Conservation (phyloP, 1,140 invertebrate species). For the Philaenus spumarius region DNA sequence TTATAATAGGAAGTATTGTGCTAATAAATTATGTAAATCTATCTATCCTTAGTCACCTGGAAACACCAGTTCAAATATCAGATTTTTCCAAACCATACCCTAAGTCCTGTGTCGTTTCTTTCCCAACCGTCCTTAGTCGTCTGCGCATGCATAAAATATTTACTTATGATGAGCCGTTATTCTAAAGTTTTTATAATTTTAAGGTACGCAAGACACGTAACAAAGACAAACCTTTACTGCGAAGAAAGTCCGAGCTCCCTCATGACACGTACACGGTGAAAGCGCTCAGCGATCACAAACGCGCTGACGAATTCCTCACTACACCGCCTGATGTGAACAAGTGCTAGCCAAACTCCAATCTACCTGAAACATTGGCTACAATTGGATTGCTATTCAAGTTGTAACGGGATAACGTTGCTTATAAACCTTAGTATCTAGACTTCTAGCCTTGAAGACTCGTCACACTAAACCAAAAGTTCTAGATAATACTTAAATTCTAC, state of each 20-base stretch:
- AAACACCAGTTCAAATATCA: too few relatives aligned
- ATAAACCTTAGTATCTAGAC: too few relatives aligned
- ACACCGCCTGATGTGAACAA: conserved; percentile 78
- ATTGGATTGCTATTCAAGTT: too few relatives aligned
- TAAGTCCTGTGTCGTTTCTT: conserved; percentile 15
- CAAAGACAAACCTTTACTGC: conserved; percentile 77
- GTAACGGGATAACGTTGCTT: too few relatives aligned
- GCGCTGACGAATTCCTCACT: conserved; percentile 78
- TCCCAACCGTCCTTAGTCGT: too few relatives aligned
- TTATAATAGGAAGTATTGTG: too few relatives aligned
- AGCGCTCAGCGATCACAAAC: conserved; percentile 85
- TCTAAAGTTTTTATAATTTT: conserved; percentile 21
- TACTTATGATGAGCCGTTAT: not conserved
- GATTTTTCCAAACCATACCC: conserved; percentile 4
- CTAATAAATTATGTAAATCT: too few relatives aligned
- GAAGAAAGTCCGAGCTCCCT: conserved; percentile 91
- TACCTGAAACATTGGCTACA: not conserved
- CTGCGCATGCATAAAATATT: conserved; percentile 11
- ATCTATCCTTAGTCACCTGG: too few relatives aligned
- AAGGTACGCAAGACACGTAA: conserved; percentile 50
- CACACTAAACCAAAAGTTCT: too few relatives aligned
- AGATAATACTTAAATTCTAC: too few relatives aligned
- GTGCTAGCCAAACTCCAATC: conserved; percentile 50
- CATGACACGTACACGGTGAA: conserved; percentile 84
- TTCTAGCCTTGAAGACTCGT: too few relatives aligned